These are phyloP conservation scores for Fulica atra DNA, from an alignment of 2,113 vertebrate genomes.

Conservation along the genomic window DNA sequence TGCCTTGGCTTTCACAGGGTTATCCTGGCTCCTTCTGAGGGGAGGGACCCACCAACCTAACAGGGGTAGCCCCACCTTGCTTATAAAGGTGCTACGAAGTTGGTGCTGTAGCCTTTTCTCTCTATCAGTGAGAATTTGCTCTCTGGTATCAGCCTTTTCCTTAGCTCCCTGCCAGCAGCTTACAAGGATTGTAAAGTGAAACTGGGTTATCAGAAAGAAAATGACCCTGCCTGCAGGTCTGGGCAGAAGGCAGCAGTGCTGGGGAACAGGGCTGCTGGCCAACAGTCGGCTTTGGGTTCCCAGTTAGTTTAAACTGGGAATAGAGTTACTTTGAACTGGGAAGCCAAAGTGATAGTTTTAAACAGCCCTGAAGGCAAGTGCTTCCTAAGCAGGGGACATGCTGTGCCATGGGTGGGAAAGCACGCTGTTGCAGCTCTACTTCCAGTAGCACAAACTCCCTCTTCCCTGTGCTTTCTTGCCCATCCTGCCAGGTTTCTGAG, in stretches of 20 bases:
- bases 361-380: background rate
- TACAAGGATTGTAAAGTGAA: background rate
- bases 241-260: background rate
- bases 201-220: background rate
- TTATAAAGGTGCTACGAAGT: background rate
- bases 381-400: background rate
- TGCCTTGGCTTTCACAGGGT: background rate
- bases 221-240: background rate
- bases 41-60: background rate
- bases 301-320: background rate
- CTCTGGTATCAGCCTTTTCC: background rate
- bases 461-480: background rate
- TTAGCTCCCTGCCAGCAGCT: background rate
- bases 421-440: accelerated
- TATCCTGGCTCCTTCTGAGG: background rate
- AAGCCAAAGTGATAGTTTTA: background rate
- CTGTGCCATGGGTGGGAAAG: background rate
- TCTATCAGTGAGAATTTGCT: background rate
- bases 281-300: background rate
- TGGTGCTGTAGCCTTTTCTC: background rate
- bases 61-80: accelerated
- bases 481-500: background rate
- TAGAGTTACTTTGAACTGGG: background rate
- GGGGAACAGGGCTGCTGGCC: background rate
- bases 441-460: background rate